A percentile compares a stretch with the other conserved stretches of the same genome.
phyloP scores from a whole-genome alignment of 2,797 vertebrate genomes.

The Coendou prehensilis region DNA sequence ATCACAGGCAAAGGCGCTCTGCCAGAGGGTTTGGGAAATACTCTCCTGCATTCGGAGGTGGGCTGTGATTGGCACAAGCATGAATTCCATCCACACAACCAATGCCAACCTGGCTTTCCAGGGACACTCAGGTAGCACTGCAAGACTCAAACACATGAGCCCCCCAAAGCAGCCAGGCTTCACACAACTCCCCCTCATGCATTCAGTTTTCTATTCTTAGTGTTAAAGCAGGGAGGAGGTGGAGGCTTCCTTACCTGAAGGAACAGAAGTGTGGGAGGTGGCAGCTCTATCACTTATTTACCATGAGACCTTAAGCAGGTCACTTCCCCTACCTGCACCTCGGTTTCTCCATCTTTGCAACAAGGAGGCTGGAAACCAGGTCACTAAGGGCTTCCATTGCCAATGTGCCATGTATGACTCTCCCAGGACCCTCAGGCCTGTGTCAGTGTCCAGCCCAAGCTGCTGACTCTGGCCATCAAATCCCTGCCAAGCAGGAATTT shows the following conservation, averaged over 20 bases:
- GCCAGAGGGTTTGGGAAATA: slow-evolving; percentile 71
- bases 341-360: slow-evolving; percentile 24
- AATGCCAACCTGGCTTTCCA: slow-evolving; percentile 53
- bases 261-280: not conserved
- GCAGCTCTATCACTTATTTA: not conserved
- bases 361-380: slow-evolving; percentile 20
- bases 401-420: not conserved
- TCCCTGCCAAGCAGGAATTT: not conserved
- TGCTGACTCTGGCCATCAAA: not conserved
- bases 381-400: not conserved
- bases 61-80: slow-evolving; percentile 32
- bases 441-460: not conserved
- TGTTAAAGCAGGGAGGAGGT: not conserved
- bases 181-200: not conserved
- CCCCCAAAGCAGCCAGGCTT: slow-evolving; percentile 19
- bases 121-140: not conserved
- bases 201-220: not conserved
- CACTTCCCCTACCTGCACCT: not conserved
- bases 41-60: slow-evolving; percentile 51
- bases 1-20: slow-evolving; percentile 75
- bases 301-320: slow-evolving; percentile 18
- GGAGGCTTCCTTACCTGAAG: not conserved
- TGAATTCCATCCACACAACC: not conserved
- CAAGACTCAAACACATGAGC: not conserved
- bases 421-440: not conserved